Evolutionary conservation across 2,113 vertebrate species (phyloP).

Genomic region (Ovis aries): DNA sequence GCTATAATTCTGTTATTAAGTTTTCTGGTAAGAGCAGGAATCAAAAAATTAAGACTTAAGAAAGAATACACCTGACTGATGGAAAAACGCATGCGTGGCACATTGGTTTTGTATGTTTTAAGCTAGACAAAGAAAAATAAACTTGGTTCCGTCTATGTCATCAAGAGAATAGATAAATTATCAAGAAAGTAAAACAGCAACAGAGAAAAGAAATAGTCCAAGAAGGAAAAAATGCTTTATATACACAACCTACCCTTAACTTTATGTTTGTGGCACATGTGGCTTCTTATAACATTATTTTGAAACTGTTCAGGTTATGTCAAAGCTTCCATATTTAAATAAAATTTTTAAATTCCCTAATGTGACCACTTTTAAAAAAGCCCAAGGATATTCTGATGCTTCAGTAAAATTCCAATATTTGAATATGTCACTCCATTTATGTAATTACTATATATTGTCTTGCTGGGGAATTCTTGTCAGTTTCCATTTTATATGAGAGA

Average conservation of each 20-base stretch:
- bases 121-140: background rate
- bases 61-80: background rate
- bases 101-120: background rate
- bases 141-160: background rate
- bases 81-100: background rate
- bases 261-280: background rate
- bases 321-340: background rate
- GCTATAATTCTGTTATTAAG: background rate
- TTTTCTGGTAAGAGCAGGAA: background rate
- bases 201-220: background rate
- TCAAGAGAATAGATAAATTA: background rate
- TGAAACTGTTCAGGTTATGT: background rate
- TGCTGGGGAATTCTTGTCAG: background rate
- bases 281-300: background rate
- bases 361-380: background rate
- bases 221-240: background rate
- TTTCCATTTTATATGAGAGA: background rate
- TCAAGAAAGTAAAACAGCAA: background rate
- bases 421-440: background rate
- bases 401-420: background rate
- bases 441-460: background rate
- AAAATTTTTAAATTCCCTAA: background rate
- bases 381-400: background rate
- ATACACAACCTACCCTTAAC: background rate
- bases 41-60: background rate